Evolutionary conservation across 2,797 vertebrate genomes (phyloP), one percentile per base, ranked within the genome.

Genomic region (Rhodeus uyekii): DNA sequence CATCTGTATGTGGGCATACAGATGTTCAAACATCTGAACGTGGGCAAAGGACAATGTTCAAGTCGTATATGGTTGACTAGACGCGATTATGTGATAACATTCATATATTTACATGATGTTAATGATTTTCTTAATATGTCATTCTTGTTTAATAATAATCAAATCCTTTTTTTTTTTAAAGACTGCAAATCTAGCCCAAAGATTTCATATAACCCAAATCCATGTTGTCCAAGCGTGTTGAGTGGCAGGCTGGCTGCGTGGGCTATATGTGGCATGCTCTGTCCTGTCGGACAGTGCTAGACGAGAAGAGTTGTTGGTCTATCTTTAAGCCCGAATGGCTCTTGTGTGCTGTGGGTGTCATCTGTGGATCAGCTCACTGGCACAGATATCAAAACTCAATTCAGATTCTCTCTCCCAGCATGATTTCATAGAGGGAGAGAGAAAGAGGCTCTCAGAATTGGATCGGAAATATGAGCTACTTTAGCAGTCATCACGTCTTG

Each of bases 401-500:
- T 71, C 65, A 71, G 38, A 75, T 34, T 80, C 22, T 61, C 78
- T 60, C 34, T 58, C 24, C 34, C 68, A 27, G 55, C 22, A 8
- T 50, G 78, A 72, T 63, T 72, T 80, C 55, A 39, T 34, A 63
- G n/a, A 61, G 55, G n/a, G 18, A 53, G 76, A 53, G 76, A 53
- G 24, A 76, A 55, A 74, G n/a, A 60, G 14, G 29, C 68, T 48
- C 67, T 36, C 32, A 27, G n/a, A 81, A 81, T 50, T 81, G 42
- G n/a, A 64, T 64, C 4, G 42, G 58, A 81, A 73, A 81, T 50
- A 36, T 39, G 44, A 64, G 79, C 58, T 22, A 73, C 69, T 81
- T 80, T 73, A 48, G n/a, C 39, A 81, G 79, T 64, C 58, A 64
- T 73, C 79, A 39, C 24, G 2, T 81, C 68, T 81, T 63, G 55